A percentile compares a stretch with the other conserved stretches of the same genome.
Evolutionary conservation across 2,113 vertebrate genomes (phyloP).

Genomic region (Neogale vison): DNA sequence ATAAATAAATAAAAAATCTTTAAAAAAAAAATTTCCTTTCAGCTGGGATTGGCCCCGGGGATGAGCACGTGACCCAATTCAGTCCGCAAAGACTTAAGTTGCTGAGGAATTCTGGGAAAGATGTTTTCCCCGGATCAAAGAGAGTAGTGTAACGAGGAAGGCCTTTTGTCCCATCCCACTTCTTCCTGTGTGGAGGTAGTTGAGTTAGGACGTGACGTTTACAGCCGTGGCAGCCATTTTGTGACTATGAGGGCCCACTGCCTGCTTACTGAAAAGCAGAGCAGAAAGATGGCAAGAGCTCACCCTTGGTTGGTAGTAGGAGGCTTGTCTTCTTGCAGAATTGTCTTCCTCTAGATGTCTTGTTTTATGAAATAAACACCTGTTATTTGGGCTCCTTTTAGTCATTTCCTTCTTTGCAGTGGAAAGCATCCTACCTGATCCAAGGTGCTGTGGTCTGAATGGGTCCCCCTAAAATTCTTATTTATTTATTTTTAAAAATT

Average conservation of each 20-base stretch:
- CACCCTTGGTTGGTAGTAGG: background rate
- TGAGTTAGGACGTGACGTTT: background rate
- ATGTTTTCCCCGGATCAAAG: background rate
- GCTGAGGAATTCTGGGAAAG: background rate
- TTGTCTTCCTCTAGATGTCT: background rate
- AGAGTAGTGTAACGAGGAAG: background rate
- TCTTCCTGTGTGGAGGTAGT: background rate
- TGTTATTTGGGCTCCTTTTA: background rate
- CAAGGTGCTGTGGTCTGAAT: background rate
- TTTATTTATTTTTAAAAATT: no score
- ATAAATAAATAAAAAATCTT: no score
- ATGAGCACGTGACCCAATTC: background rate
- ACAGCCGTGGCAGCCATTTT: no score
- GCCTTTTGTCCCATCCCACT: background rate
- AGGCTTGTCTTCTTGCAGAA: background rate
- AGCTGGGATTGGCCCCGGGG: background rate
- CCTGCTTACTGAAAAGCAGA: background rate
- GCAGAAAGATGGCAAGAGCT: background rate
- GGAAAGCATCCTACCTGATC: background rate
- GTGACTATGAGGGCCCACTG: background rate
- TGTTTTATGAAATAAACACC: background rate
- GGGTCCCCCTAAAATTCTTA: background rate
- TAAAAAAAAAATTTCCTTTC: conserved; percentile 27
- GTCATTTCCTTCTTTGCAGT: background rate
- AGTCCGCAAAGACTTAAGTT: background rate